A percentile compares a stretch with the other conserved stretches of the same genome.
Evolutionary conservation across 2,113 vertebrate genomes (phyloP).

Genomic region (Paramisgurnus dabryanus): DNA sequence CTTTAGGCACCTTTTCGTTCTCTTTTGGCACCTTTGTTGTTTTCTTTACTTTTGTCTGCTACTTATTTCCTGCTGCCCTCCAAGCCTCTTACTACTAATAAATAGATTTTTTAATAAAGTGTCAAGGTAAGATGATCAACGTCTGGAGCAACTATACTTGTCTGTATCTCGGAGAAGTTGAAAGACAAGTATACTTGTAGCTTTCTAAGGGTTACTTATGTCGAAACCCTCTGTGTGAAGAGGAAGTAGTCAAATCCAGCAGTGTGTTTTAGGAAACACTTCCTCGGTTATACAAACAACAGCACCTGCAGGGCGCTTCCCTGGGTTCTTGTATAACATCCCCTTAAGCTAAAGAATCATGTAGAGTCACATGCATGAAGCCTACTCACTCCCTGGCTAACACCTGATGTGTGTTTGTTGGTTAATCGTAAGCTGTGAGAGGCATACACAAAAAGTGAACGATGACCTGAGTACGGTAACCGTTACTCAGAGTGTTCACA

Average conservation of each 20-base stretch:
- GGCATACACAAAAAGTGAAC: conserved; percentile 53
- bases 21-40: conserved; percentile 13
- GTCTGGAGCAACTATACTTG: conserved; percentile 64
- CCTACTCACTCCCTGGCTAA: conserved; percentile 55
- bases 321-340: conserved; percentile 38
- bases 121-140: conserved; percentile 58
- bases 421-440: conserved; percentile 43
- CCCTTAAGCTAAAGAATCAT: conserved; percentile 45
- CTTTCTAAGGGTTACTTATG: conserved; percentile 68
- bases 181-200: conserved; percentile 62
- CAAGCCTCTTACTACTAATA: conserved; percentile 27
- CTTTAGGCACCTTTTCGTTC: not conserved
- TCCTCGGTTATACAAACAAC: conserved; percentile 10
- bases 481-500: conserved; percentile 17
- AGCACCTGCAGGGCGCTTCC: conserved; percentile 37
- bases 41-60: not conserved
- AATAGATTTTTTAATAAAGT: conserved; percentile 35
- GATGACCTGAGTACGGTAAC: conserved; percentile 30
- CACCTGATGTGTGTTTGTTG: conserved; percentile 53
- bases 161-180: conserved; percentile 47
- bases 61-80: conserved; percentile 36
- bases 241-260: not conserved
- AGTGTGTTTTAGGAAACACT: conserved; percentile 11
- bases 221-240: not conserved
- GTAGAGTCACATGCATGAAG: conserved; percentile 58